Conservation (phyloP, 2,797 vertebrate species). For the Poecile montanus region DNA sequence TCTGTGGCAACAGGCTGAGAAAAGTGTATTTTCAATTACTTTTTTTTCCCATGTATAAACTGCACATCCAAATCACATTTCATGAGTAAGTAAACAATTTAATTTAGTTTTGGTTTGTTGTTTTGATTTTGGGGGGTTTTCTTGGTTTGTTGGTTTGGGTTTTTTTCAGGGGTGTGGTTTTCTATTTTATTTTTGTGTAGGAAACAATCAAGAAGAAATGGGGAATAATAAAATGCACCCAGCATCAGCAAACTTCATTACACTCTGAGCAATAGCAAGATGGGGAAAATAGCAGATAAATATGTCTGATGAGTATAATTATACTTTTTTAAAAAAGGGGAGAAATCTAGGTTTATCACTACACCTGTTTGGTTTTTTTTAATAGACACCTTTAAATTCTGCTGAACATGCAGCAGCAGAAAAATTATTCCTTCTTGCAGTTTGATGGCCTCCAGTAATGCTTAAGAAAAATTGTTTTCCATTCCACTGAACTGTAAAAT, state of each 20-base stretch:
- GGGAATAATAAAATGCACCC: slow-evolving; percentile 17
- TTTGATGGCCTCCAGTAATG: slow-evolving; percentile 66
- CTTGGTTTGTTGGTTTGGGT: background rate
- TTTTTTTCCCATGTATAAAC: slow-evolving; percentile 26
- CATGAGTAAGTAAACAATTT: slow-evolving; percentile 34
- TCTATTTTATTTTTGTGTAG: slow-evolving; percentile 4
- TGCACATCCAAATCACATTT: slow-evolving; percentile 16
- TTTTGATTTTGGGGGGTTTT: background rate
- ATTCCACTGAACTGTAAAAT: slow-evolving; percentile 75
- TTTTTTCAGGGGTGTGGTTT: background rate
- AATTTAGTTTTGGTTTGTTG: background rate
- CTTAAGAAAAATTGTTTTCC: slow-evolving; percentile 73
- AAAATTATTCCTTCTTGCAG: slow-evolving; percentile 56
- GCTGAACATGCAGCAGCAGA: slow-evolving; percentile 52
- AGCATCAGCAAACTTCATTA: slow-evolving; percentile 46
- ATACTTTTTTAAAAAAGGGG: slow-evolving; percentile 23
- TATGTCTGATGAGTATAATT: slow-evolving; percentile 63
- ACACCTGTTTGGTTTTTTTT: background rate
- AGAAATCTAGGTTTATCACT: slow-evolving; percentile 28
- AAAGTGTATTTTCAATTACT: slow-evolving; percentile 52
- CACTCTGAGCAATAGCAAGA: background rate
- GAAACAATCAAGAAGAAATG: slow-evolving; percentile 22
- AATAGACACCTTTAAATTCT: slow-evolving; percentile 60
- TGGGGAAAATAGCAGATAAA: slow-evolving; percentile 41
- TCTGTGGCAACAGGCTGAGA: slow-evolving; percentile 39